Evolutionary conservation across 2,113 vertebrate genomes (phyloP).

Genomic region (Pristiophorus japonicus): DNA sequence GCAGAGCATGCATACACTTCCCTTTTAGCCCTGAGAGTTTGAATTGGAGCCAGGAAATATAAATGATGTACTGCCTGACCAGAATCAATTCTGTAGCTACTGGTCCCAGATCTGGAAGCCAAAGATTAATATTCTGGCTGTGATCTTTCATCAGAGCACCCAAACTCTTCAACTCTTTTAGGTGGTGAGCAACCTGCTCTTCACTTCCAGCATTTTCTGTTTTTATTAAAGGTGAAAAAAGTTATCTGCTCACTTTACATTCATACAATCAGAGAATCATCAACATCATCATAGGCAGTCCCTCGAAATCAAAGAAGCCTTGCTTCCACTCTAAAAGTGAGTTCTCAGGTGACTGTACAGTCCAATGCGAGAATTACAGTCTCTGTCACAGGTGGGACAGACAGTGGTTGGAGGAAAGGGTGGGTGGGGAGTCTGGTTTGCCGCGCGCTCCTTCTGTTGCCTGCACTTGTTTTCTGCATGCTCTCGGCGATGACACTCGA

Average conservation of each 20-base stretch:
- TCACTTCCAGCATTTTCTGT: background rate
- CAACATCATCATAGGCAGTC: too few relatives aligned
- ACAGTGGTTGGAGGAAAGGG: too few relatives aligned
- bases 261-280: background rate
- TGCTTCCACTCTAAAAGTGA: too few relatives aligned
- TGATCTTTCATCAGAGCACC: background rate
- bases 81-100: background rate
- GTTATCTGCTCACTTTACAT: background rate
- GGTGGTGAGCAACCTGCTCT: background rate
- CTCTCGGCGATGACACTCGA: too few relatives aligned
- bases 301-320: too few relatives aligned
- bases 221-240: background rate
- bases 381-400: too few relatives aligned
- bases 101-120: background rate
- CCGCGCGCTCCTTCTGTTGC: too few relatives aligned
- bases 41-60: background rate
- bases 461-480: too few relatives aligned
- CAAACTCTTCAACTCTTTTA: background rate
- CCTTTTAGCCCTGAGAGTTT: background rate
- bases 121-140: background rate
- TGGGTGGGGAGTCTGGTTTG: too few relatives aligned
- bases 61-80: background rate
- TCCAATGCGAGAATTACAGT: too few relatives aligned
- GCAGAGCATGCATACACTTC: too few relatives aligned
- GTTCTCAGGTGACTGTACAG: too few relatives aligned